Base-by-base conservation (phyloP, 2,797 vertebrate species). In the Mus caroli region DNA sequence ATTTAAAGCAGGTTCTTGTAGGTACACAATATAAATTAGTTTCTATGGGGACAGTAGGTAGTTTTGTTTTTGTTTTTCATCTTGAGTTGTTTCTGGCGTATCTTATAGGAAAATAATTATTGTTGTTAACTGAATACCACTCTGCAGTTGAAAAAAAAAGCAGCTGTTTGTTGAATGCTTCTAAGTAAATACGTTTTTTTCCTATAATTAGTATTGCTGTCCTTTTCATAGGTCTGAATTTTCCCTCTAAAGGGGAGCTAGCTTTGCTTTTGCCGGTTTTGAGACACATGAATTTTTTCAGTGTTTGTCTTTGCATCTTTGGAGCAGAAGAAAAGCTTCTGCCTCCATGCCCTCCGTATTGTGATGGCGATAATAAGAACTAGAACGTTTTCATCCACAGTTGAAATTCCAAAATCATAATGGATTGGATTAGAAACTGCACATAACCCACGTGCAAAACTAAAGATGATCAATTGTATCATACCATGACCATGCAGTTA, bases 131-230 rank as follows among this genome's bases (percentile, higher is more conserved):
- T 50, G 60, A 50, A 14, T 50, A 34, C 28, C 60, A 50, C 60
- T 67, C 28, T 64, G 28, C 34, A 67, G 20, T 50, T 82, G 7
- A 97, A 90, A 97, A 98, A 98, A 98, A 89, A 98, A 98, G 97
- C 97, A 98, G 97, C 96, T 98, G 96, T 98, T 98, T 98, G 99
- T 99, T 99, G 98, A 99, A 99, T 99, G 99, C 99, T 99, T 99
- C 98, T 99, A 99, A 99, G 99, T 99, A 99, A 99, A 99, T 46
- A 62, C 15, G 20, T 64, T 84, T 80, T 97, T 99, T 97, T 99
- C 97, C 99, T 98, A 76, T 77, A 58, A 78, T 69, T 54, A 91
- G 26, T 43, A 71, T 69, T 71, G 22, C 64, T 75, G 43, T 90
- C 14, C 50, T 91, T 91, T 82, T 43, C 64, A 91, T 82, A 56